phyloP scores from a whole-genome alignment of 2,888 invertebrate species.

The Trachelus tabidus region DNA sequence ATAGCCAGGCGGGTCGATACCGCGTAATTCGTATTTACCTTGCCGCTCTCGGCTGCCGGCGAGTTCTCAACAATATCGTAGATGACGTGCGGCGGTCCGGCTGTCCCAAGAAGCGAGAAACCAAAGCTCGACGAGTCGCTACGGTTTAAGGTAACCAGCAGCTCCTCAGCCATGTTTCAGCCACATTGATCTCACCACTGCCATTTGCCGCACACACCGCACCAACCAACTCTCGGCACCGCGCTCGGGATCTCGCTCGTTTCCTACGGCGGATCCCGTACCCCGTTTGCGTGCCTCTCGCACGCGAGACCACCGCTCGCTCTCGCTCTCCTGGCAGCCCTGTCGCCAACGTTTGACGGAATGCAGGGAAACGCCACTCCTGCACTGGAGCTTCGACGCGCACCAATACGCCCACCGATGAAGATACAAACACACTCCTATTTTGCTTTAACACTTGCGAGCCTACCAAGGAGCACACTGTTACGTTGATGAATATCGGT shows the following conservation, averaged over 20 bases:
- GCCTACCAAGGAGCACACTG: neutral
- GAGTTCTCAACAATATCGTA: slow-evolving; percentile 94
- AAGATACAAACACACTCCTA: too few species aligned
- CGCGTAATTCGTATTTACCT: slow-evolving; percentile 72
- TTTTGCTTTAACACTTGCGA: too few species aligned
- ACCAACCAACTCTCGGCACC: slow-evolving; percentile 1
- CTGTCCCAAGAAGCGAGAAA: slow-evolving; percentile 90
- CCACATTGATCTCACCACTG: slow-evolving; percentile 39
- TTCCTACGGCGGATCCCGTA: too few species aligned
- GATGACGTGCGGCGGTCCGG: slow-evolving; percentile 92
- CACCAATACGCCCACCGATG: neutral
- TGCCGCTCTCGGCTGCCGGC: slow-evolving; percentile 90
- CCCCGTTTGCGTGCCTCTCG: neutral
- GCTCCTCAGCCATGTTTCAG: slow-evolving; percentile 84
- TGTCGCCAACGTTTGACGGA: slow-evolving; percentile 36
- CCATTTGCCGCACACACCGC: slow-evolving; percentile 19
- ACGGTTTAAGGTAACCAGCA: slow-evolving; percentile 87
- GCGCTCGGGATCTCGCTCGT: too few species aligned
- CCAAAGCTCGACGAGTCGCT: slow-evolving; percentile 91
- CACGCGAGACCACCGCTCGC: slow-evolving; percentile 12
- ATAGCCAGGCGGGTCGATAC: slow-evolving; percentile 47
- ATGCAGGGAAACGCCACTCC: slow-evolving; percentile 33
- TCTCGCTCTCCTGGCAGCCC: slow-evolving; percentile 11
- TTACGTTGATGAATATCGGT: neutral
- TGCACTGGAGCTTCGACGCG: slow-evolving; percentile 19